Evolutionary conservation across 2,113 vertebrate species (phyloP).

Genomic region (Misgurnus anguillicaudatus): DNA sequence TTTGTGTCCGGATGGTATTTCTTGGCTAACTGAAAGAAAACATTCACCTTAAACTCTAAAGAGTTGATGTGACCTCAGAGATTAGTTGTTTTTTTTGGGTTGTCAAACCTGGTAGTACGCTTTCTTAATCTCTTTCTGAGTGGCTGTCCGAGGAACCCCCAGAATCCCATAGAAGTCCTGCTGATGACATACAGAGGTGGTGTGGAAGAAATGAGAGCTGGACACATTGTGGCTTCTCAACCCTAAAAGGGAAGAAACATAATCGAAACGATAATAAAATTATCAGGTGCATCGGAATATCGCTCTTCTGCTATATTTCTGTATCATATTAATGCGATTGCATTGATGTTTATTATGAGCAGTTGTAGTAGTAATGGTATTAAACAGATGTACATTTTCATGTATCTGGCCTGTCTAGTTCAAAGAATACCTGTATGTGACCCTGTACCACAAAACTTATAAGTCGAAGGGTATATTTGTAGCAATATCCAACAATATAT

Average conservation of each 20-base stretch:
- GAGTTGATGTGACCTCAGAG: neutral
- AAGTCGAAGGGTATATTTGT: no score
- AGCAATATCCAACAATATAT: no score
- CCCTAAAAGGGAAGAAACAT: constrained; percentile 57
- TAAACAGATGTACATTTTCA: no score
- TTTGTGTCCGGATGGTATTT: constrained; percentile 98
- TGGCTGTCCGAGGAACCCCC: constrained; percentile 84
- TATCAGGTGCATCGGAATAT: neutral
- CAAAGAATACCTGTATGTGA: neutral
- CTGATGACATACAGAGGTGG: constrained; percentile 72
- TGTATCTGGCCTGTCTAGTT: no score
- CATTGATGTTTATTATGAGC: no score
- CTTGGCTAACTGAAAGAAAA: constrained; percentile 86
- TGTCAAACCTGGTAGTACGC: constrained; percentile 91
- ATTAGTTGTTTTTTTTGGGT: neutral
- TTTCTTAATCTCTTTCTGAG: constrained; percentile 96
- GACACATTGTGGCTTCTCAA: constrained; percentile 52
- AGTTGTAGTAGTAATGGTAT: no score
- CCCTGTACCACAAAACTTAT: no score
- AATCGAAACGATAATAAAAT: neutral
- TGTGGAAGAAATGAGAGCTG: constrained; percentile 80
- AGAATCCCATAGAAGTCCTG: constrained; percentile 91
- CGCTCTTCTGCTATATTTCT: neutral
- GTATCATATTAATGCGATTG: no score
- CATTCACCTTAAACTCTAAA: neutral